Percentiles rank a stretch among this genome's conserved stretches.
Evolutionary conservation across 2,888 invertebrate species (phyloP).

Genomic region (Trissonchulus sp.): DNA sequence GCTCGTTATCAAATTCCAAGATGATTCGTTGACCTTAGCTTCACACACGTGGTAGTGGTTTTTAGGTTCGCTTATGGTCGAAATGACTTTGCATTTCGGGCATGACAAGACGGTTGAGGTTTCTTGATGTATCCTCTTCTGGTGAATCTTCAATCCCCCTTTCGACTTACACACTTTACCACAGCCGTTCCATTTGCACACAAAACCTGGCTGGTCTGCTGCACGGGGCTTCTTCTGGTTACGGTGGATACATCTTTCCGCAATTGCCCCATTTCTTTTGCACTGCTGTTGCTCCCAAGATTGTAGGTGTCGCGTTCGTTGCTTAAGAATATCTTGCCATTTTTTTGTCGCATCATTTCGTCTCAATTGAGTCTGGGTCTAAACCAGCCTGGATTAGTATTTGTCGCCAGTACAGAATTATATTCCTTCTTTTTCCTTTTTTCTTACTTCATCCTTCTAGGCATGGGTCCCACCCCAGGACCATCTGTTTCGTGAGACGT

Average conservation of each 20-base stretch:
- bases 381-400: conserved; percentile 1
- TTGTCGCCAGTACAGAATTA: conserved; percentile 5
- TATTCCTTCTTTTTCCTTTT: conserved; percentile 1
- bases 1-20: too few relatives aligned
- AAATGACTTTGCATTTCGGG: conserved; percentile 5
- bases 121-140: background rate
- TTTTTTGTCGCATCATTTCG: conserved; percentile 5
- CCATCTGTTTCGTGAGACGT: background rate
- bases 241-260: background rate
- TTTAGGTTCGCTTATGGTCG: conserved; percentile 9
- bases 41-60: too few relatives aligned
- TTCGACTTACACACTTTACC: conserved; percentile 10
- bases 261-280: background rate
- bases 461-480: background rate
- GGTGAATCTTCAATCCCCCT: conserved; percentile 13
- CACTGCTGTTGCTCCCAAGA: background rate
- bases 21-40: too few relatives aligned
- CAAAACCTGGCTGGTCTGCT: background rate
- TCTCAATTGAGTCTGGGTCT: conserved; percentile 9
- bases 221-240: background rate
- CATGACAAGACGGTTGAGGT: background rate
- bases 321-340: background rate
- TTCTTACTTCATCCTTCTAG: background rate
- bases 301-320: background rate
- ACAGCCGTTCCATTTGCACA: conserved; percentile 1